Evolutionary conservation across 2,797 vertebrate genomes (phyloP), one percentile per base, ranked within the genome.

Genomic region (Hydrolagus colliei): DNA sequence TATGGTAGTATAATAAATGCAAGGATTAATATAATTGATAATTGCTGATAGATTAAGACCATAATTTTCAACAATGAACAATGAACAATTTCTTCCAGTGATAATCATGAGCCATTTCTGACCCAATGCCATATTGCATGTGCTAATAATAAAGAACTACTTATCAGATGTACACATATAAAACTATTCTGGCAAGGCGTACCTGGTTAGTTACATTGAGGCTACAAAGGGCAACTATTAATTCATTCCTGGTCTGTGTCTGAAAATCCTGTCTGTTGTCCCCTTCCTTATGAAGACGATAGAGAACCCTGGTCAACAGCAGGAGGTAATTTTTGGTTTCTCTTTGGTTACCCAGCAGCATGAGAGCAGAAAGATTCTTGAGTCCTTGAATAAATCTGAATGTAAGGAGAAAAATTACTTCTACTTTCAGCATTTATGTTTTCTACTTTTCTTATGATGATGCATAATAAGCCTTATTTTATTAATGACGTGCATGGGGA

Each of bases 261-360:
- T 92, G 93, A 0, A 88, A 87, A 0, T 86, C 87, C 27, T 88
- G 87, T 14, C 88, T 88, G 20, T 88, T 88, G 9, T 87, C 73
- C 0, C 85, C 10, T 32, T 94, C 92, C 86, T 80, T 78, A 86
- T 91, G 91, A 89, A 95, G 90, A 86, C 92, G 92, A 88, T 93
- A 93, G 86, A 96, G 89, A 63, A 93, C 88, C 13, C 63, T 14
- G 27, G 91, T 89, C 80, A 95, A 87, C 86, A 96, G 87, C 27
- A 88, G 87, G 72, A 95, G 16, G 41, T 94, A 94, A 90, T 94
- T 95, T 84, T 90, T 89, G 41, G 92, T 89, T 88, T 95, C 95
- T 5, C 35, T 35, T 1, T 79, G 86, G 89, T 92, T 95, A 18
- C 94, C 93, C 63, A 92, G 90, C 75, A 86, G 89, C 87, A 92